Conservation (phyloP, 2,797 vertebrate genomes). For the Synaphobranchus kaupii region DNA sequence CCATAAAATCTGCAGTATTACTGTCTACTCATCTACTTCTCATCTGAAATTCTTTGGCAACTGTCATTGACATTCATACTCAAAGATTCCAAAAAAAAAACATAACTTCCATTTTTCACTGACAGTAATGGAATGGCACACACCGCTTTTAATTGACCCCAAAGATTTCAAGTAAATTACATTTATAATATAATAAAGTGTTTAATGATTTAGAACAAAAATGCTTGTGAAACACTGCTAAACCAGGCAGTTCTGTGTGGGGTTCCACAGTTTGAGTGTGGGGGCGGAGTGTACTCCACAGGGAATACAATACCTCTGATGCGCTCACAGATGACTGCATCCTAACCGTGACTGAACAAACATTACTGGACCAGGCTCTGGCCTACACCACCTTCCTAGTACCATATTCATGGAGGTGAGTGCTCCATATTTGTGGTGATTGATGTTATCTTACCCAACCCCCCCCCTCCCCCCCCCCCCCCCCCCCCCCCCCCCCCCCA, state of each 20-base stretch:
- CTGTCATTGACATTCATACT: background rate
- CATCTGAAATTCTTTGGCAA: background rate
- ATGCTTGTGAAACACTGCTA: slow-evolving; percentile 8
- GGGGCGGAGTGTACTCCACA: background rate
- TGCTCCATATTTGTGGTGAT: too few relatives aligned
- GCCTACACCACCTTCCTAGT: background rate
- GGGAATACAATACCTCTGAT: background rate
- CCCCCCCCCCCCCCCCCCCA: too few relatives aligned
- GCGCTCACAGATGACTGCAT: background rate
- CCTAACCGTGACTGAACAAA: background rate
- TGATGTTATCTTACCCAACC: too few relatives aligned
- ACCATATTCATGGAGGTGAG: background rate
- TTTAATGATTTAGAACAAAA: background rate
- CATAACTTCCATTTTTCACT: background rate
- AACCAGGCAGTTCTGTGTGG: background rate
- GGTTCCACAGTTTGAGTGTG: background rate
- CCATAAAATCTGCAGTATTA: too few relatives aligned
- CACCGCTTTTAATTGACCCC: slow-evolving; percentile 4
- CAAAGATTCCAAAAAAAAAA: background rate
- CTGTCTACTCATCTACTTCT: background rate
- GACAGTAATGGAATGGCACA: slow-evolving; percentile 5
- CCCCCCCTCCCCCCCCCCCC: too few relatives aligned
- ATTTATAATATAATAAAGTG: background rate
- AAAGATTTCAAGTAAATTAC: slow-evolving; percentile 18
- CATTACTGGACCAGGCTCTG: background rate